phyloP scores from a whole-genome alignment of 2,113 vertebrate species.

The Leptobrachium ailaonicum region DNA sequence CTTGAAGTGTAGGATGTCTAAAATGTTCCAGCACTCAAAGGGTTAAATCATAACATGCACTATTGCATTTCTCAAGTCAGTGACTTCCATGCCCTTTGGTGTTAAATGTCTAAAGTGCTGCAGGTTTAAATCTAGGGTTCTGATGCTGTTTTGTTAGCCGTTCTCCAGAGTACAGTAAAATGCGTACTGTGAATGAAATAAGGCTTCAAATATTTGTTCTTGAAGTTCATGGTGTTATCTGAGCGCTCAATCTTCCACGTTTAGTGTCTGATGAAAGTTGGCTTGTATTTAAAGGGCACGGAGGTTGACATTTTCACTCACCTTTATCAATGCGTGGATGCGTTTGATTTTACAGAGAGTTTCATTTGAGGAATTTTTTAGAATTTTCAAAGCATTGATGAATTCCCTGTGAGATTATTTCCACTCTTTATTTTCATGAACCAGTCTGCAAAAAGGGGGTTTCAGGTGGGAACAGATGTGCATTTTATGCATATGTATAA shows the following conservation, averaged over 20 bases:
- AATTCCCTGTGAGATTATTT: constrained; percentile 71
- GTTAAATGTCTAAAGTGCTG: not conserved
- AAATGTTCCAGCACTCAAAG: no score
- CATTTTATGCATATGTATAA: constrained; percentile 52
- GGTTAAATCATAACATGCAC: no score
- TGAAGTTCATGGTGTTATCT: constrained; percentile 72
- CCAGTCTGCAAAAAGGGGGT: constrained; percentile 54
- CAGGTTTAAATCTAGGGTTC: not conserved
- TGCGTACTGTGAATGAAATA: constrained; percentile 54
- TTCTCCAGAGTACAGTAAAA: not conserved
- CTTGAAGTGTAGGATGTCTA: no score
- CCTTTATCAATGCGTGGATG: constrained; percentile 70
- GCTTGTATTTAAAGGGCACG: constrained; percentile 72
- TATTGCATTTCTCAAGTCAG: not conserved
- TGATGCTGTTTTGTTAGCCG: not conserved
- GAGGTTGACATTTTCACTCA: constrained; percentile 73
- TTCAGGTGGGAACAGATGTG: constrained; percentile 55
- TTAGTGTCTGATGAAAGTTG: constrained; percentile 74
- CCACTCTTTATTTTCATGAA: no score
- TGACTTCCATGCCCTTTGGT: not conserved
- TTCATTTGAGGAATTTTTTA: constrained; percentile 78
- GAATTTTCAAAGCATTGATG: constrained; percentile 70
- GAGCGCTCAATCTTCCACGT: constrained; percentile 74
- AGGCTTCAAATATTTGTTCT: constrained; percentile 69
- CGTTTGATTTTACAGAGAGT: constrained; percentile 72